phyloP scores from a whole-genome alignment of 2,113 vertebrate genomes.

The Campylorhamphus procurvoides region DNA sequence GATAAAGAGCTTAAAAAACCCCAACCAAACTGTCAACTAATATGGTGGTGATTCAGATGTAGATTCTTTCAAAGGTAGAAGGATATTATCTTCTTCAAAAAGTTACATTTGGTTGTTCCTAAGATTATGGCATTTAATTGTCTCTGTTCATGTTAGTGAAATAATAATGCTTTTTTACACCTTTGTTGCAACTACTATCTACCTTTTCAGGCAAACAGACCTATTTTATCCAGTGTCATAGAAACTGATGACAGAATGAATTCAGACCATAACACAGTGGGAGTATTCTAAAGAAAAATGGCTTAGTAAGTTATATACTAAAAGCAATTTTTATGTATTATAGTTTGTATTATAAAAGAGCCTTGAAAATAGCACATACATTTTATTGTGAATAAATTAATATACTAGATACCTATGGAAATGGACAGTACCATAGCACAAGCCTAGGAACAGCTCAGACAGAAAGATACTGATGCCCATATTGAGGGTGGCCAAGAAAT shows the following conservation, averaged over 20 bases:
- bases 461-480: not conserved
- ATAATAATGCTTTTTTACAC: not conserved
- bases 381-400: not conserved
- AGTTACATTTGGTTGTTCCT: not conserved
- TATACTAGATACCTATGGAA: not conserved
- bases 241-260: slow-evolving; percentile 22
- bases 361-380: not conserved
- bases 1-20: not conserved
- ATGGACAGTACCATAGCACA: not conserved
- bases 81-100: not conserved
- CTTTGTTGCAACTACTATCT: not conserved
- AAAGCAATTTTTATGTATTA: not conserved
- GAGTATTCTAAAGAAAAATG: slow-evolving; percentile 28
- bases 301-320: not conserved
- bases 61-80: not conserved
- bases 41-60: not conserved
- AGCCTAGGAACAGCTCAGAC: not conserved
- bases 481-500: not conserved
- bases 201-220: slow-evolving; percentile 21
- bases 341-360: not conserved
- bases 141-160: not conserved
- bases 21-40: not conserved
- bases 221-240: slow-evolving; percentile 35
- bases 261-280: not conserved
- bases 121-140: not conserved